phyloP scores from a whole-genome alignment of 2,113 vertebrate species.

The Phycodurus eques region DNA sequence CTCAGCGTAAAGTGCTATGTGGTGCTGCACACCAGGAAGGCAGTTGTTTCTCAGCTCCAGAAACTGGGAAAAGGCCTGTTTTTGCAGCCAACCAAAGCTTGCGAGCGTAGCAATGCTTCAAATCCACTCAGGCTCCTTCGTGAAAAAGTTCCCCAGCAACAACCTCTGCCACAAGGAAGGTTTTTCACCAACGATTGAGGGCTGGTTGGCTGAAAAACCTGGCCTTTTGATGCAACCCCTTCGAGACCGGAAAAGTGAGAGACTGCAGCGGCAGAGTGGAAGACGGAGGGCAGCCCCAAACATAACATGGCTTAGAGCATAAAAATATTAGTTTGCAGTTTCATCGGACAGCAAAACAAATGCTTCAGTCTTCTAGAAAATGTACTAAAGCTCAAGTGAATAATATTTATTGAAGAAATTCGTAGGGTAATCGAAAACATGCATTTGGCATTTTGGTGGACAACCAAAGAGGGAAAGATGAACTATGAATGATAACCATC shows the following conservation, averaged over 20 bases:
- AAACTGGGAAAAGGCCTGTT: constrained; percentile 77
- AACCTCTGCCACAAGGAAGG: constrained; percentile 23
- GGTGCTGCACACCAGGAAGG: constrained; percentile 46
- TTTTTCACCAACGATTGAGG: constrained; percentile 70
- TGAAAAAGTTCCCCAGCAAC: constrained; percentile 57
- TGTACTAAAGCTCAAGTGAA: too few relatives aligned
- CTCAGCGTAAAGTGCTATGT: constrained; percentile 68
- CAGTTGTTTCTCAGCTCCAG: constrained; percentile 75
- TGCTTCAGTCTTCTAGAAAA: too few relatives aligned
- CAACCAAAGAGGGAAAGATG: constrained; percentile 28
- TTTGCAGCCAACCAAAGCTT: constrained; percentile 72
- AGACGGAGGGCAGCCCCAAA: constrained; percentile 50
- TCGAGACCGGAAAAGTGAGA: constrained; percentile 72
- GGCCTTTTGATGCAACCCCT: constrained; percentile 79
- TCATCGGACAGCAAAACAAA: constrained; percentile 17
- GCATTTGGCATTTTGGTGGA: constrained; percentile 35
- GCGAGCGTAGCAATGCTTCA: constrained; percentile 20
- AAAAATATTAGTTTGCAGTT: constrained; percentile 14
- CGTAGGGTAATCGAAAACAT: constrained; percentile 25
- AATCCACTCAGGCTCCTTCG: constrained; percentile 54
- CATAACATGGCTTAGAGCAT: constrained; percentile 22
- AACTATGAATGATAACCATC: constrained; percentile 24
- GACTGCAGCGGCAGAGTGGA: constrained; percentile 57
- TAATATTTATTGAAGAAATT: not conserved
- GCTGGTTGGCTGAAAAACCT: constrained; percentile 75